Conservation (phyloP, 2,888 invertebrate genomes). For the Idaea biselata region DNA sequence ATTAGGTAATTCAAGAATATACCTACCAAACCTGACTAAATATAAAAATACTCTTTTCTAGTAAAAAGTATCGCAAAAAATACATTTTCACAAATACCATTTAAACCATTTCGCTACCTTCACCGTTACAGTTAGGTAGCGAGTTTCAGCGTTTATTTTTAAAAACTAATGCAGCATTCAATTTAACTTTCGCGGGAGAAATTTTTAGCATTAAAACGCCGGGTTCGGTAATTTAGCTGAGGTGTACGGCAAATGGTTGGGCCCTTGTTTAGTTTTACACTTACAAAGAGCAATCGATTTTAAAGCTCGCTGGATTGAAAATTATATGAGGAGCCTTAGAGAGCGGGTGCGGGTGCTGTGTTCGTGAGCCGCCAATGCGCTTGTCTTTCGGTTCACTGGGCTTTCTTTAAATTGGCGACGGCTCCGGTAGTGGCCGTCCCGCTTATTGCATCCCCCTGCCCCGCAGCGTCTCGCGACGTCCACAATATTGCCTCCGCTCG, state of each 20-base stretch:
- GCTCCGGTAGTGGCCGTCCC: slow-evolving; percentile 72
- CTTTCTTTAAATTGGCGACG: slow-evolving; percentile 82
- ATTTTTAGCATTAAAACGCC: slow-evolving; percentile 52
- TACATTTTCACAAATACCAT: background rate
- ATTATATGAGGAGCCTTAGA: slow-evolving; percentile 78
- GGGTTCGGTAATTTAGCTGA: slow-evolving; percentile 49
- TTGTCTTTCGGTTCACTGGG: slow-evolving; percentile 82
- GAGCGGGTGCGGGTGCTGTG: slow-evolving; percentile 63
- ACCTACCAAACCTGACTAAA: too few species aligned
- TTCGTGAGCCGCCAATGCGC: slow-evolving; percentile 80
- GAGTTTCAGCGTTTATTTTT: slow-evolving; percentile 35
- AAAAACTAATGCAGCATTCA: slow-evolving; percentile 35
- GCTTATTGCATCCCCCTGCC: slow-evolving; percentile 77
- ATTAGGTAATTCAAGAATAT: too few species aligned
- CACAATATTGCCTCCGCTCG: slow-evolving; percentile 78
- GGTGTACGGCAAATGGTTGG: slow-evolving; percentile 45
- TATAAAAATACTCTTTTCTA: background rate
- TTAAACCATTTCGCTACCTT: slow-evolving; percentile 14
- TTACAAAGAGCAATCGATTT: slow-evolving; percentile 79
- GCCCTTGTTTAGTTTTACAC: slow-evolving; percentile 69
- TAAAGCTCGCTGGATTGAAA: slow-evolving; percentile 80
- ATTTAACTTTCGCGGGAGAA: slow-evolving; percentile 38
- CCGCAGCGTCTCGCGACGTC: slow-evolving; percentile 63
- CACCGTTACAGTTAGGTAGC: slow-evolving; percentile 23
- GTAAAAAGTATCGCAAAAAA: background rate